A percentile compares a stretch with the other conserved stretches of the same genome.
phyloP scores from a whole-genome alignment of 2,113 vertebrate species.

The Entomyzon cyanotis region DNA sequence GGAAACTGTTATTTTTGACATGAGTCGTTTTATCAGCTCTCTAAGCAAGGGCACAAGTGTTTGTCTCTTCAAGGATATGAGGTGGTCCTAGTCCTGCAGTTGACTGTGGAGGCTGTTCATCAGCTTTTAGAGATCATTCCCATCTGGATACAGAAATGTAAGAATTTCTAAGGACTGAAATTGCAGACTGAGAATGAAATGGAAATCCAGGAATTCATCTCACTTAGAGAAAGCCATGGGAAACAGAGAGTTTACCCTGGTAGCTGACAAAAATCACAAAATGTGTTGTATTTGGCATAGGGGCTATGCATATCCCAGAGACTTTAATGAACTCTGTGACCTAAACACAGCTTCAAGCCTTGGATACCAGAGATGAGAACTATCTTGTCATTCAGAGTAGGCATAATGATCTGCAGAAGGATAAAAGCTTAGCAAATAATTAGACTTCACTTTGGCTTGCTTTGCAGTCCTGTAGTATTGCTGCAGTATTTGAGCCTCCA shows the following conservation, averaged over 20 bases:
- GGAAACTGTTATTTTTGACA: neutral
- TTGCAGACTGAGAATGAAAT: neutral
- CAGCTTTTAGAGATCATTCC: neutral
- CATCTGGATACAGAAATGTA: neutral
- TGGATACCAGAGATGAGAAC: neutral
- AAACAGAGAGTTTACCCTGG: neutral
- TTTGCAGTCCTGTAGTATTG: neutral
- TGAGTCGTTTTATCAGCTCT: neutral
- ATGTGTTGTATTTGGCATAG: rapidly evolving
- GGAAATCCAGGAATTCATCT: neutral
- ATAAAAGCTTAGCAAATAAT: neutral
- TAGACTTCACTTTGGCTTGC: neutral
- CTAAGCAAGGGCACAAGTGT: neutral
- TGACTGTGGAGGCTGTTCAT: neutral
- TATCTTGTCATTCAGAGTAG: neutral
- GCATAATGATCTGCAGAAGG: neutral
- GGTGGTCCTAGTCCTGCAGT: neutral
- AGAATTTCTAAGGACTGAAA: neutral
- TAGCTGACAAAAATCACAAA: neutral
- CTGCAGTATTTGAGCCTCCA: neutral
- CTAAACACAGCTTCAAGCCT: neutral
- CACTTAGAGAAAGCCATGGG: neutral
- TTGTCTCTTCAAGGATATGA: neutral
- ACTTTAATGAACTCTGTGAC: neutral
- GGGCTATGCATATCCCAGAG: neutral